Evolutionary conservation across 2,888 invertebrate species (phyloP), one percentile per base, ranked within the genome.

Genomic region (Cremastinae sp.): DNA sequence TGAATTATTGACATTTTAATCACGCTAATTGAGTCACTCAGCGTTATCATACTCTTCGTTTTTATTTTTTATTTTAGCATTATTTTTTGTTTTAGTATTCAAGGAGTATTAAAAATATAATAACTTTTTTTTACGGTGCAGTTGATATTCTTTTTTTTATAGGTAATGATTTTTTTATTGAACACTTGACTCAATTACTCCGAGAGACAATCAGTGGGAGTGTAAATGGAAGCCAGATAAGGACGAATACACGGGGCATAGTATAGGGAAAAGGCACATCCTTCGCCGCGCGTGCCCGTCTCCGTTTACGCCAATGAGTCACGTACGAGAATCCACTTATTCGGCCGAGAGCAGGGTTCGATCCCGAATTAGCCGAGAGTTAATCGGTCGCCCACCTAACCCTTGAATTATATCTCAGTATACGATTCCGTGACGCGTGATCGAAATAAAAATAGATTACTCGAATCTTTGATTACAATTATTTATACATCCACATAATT

Each of bases 291-390:
- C 61, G 56, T 64, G 68, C 22, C 47, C 22, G 53, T 59, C 28
- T 28, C 70, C 35, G 58, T 75, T 75, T 64, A 61, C 41, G 41
- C 61, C 75, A 61, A 75, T 75, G 75, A 71, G 71, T 75, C 75
- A 75, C 75, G 75, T 75, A 75, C 65, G 75, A 59, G 59, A 71
- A 61, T 75, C 75, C 71, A 66, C 75, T 75, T 75, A 70, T 71
- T 70, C 47, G 59, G 49, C 55, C 53, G 51, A 61, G 65, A 51
- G 70, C 2, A 20, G 59, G 14, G 14, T 10, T 53, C 58, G 22
- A 39, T 28, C 37, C 51, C 39, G n/a, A n/a, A n/a, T 9, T 39
- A 49, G 43, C 37, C 62, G 75, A 69, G 72, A 76, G 68, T 68
- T 72, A 72, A 76, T 76, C 68, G 68, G 28, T 51, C 53, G 49